Conservation (phyloP, 2,888 invertebrate species). For the Catocala sponsa region DNA sequence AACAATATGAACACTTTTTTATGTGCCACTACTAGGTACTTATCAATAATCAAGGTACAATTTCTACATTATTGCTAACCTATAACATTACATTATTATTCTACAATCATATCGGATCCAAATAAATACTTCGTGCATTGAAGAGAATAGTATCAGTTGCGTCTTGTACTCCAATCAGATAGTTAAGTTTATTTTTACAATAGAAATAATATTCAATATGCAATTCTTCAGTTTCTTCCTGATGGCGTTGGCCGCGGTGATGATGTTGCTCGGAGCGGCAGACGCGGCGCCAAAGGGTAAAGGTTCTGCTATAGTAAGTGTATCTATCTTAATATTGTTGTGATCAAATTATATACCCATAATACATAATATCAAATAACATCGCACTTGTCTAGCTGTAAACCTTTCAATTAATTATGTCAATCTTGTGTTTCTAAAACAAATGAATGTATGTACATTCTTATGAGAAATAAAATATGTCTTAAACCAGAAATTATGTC, state of each 20-base stretch:
- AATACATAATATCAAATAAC: not conserved
- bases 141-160: not conserved
- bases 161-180: not conserved
- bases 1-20: too few species aligned
- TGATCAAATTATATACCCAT: not conserved
- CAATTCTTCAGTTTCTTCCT: slow-evolving; percentile 10
- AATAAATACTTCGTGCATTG: not conserved
- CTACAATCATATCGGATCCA: not conserved
- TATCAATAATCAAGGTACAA: too few species aligned
- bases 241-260: not conserved
- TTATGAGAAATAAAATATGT: too few species aligned
- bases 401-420: too few species aligned
- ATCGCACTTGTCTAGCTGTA: too few species aligned
- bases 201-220: not conserved
- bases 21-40: too few species aligned
- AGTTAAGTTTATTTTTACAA: not conserved
- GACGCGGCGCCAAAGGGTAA: not conserved
- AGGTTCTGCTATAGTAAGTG: not conserved
- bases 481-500: too few species aligned
- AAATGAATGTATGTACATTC: too few species aligned
- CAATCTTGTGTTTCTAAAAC: too few species aligned
- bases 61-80: too few species aligned
- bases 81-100: not conserved
- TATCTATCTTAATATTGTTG: not conserved
- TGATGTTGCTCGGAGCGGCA: not conserved